phyloP scores from a whole-genome alignment of 92 coral and sea anemone genomes.

The Meandrina meandrites region DNA sequence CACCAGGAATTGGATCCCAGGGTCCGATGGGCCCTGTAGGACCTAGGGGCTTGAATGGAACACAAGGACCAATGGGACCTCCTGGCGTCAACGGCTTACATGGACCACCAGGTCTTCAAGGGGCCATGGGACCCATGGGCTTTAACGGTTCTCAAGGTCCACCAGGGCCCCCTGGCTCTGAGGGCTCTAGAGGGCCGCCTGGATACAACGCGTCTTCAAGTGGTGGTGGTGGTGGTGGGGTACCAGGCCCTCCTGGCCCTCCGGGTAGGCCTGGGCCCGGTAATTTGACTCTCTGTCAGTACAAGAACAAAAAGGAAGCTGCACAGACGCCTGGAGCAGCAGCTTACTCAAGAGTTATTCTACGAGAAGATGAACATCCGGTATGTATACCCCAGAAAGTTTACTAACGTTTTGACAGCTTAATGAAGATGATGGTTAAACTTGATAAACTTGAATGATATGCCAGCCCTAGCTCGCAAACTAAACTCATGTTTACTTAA shows the following conservation, averaged over 20 bases:
- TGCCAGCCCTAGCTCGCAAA: too few relatives aligned
- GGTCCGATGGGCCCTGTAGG: constrained; percentile 43
- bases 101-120: constrained; percentile 48
- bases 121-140: constrained; percentile 38
- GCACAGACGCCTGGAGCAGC: constrained; percentile 70
- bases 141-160: constrained; percentile 36
- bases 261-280: constrained; percentile 77
- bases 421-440: too few relatives aligned
- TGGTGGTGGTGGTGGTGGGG: constrained; percentile 42
- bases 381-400: not conserved
- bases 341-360: constrained; percentile 41
- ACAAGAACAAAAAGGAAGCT: constrained; percentile 44
- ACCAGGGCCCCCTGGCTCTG: constrained; percentile 41
- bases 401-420: too few relatives aligned
- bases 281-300: constrained; percentile 63
- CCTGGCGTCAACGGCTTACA: constrained; percentile 33
- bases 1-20: constrained; percentile 42
- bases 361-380: constrained; percentile 48
- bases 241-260: constrained; percentile 55
- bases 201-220: constrained; percentile 40
- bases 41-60: constrained; percentile 13
- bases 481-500: too few relatives aligned
- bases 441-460: too few relatives aligned
- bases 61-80: constrained; percentile 46
- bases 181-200: constrained; percentile 47